Evolutionary conservation across 2,888 invertebrate genomes (phyloP).

Genomic region (Drosophila nr. perissopoda): DNA sequence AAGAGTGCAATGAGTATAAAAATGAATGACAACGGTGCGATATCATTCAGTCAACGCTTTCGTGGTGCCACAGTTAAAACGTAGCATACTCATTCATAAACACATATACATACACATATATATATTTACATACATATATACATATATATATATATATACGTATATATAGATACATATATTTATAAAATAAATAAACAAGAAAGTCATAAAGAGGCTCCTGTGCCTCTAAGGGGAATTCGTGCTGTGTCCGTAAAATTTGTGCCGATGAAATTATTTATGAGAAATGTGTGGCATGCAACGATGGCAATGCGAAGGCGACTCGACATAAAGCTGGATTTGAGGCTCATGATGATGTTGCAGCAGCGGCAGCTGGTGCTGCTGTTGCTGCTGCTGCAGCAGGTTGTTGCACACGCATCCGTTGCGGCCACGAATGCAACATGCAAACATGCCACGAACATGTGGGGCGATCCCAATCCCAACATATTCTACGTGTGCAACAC

Average conservation of each 20-base stretch:
- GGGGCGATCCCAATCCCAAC: slow-evolving; percentile 82
- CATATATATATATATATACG: not conserved
- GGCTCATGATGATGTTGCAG: slow-evolving; percentile 15
- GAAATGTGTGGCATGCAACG: slow-evolving; percentile 56
- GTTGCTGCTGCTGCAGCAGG: slow-evolving; percentile 21
- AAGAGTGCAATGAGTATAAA: slow-evolving; percentile 64
- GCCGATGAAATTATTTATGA: slow-evolving; percentile 77
- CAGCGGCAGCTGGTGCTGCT: slow-evolving; percentile 14
- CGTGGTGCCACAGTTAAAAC: slow-evolving; percentile 30
- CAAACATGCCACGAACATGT: slow-evolving; percentile 74
- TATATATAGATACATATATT: slow-evolving; percentile 37
- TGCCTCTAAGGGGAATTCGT: slow-evolving; percentile 8
- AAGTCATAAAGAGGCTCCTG: slow-evolving; percentile 32
- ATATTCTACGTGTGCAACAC: slow-evolving; percentile 77
- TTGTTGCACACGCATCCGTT: slow-evolving; percentile 38
- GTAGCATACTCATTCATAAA: slow-evolving; percentile 3
- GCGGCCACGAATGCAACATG: slow-evolving; percentile 62
- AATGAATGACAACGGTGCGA: slow-evolving; percentile 60
- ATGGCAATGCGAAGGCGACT: slow-evolving; percentile 12
- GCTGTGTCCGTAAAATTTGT: slow-evolving; percentile 47
- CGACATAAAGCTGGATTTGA: slow-evolving; percentile 1
- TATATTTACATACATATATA: not conserved
- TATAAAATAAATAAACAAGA: slow-evolving; percentile 26
- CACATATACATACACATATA: too few relatives aligned
- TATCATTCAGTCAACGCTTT: slow-evolving; percentile 73